These are phyloP conservation scores for Hermodice carunculata DNA, from an alignment of 2,888 invertebrate genomes.

Conservation along the genomic window DNA sequence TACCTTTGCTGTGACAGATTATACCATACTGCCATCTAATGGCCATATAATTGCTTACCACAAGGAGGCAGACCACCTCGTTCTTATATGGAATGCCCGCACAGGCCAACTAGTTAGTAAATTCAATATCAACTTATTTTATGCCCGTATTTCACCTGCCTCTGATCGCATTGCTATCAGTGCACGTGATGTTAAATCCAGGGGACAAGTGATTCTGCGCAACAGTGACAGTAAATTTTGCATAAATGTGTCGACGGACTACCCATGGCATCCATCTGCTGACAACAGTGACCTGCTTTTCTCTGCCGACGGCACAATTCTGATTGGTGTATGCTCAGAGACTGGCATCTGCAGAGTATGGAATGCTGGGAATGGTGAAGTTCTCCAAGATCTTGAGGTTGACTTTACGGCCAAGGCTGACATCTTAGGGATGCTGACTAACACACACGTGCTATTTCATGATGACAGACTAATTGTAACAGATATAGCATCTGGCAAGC, in stretches of 20 bases:
- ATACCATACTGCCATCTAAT: constrained; percentile 32
- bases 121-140: constrained; percentile 16
- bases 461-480: constrained; percentile 25
- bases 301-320: constrained; percentile 38
- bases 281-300: constrained; percentile 34
- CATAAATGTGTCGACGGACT: not conserved
- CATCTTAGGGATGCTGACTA: constrained; percentile 38
- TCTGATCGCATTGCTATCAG: constrained; percentile 38
- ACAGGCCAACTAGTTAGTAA: constrained; percentile 24
- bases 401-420: constrained; percentile 7
- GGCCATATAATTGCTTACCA: constrained; percentile 36
- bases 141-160: constrained; percentile 27
- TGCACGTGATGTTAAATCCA: not conserved
- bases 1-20: constrained; percentile 19
- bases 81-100: constrained; percentile 34
- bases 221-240: constrained; percentile 31
- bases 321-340: constrained; percentile 29
- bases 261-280: constrained; percentile 17
- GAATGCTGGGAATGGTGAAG: constrained; percentile 43
- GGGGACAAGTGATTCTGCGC: constrained; percentile 27
- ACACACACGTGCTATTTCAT: constrained; percentile 36
- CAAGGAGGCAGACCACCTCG: constrained; percentile 3
- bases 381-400: constrained; percentile 28
- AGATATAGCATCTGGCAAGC: constrained; percentile 35
- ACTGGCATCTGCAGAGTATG: constrained; percentile 31